Base-by-base conservation (phyloP, 2,888 invertebrate genomes). In the Byasa hedistus region DNA sequence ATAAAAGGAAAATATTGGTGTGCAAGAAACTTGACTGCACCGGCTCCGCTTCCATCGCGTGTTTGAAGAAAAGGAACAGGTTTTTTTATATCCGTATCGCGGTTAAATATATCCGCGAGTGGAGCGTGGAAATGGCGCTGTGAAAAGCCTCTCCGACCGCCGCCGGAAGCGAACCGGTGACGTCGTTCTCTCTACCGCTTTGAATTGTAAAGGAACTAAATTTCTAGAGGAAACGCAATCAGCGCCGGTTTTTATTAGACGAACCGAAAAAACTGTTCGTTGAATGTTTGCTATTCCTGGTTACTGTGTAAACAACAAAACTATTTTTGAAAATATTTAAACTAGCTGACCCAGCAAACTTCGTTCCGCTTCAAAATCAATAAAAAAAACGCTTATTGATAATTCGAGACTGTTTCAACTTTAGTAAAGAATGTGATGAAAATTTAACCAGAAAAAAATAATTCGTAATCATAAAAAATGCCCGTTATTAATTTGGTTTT, bases 221-320 rank as follows among this genome's bases (percentile, higher is more conserved):
- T 62, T 62, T 61, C 66, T 57, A 56, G 51, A 57, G 66, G 57
- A 61, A 66, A 61, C 36, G 56, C n/a, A 27, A 22, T 19, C 21
- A 19, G 44, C 55, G 39, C 59, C 60, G 51, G 55, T 44, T 56
- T 39, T 39, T 54, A 19, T 58, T 8, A 12, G 36, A 32, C 48
- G 15, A 32, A 7, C 32, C 8, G 10, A 32, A 32, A 32, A 27
- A 27, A 8, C 7, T 32, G 10, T 7, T 32, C 1, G 8, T 32
- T 32, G 32, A 32, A 32, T 32, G 10, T 10, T 32, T 32, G 7
- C 10, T 32, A 32, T 32, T 32, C 7, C 32, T 10, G 2, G 32
- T 32, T 32, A 8, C 32, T 10, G 32, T 10, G 32, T 32, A 1
- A 7, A 32, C 32, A 32, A 32, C 8, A 8, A 32, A 32, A 32